phyloP scores from a whole-genome alignment of 53 echinoderm and acorn worm genomes.

The Temnopleurus reevesii region DNA sequence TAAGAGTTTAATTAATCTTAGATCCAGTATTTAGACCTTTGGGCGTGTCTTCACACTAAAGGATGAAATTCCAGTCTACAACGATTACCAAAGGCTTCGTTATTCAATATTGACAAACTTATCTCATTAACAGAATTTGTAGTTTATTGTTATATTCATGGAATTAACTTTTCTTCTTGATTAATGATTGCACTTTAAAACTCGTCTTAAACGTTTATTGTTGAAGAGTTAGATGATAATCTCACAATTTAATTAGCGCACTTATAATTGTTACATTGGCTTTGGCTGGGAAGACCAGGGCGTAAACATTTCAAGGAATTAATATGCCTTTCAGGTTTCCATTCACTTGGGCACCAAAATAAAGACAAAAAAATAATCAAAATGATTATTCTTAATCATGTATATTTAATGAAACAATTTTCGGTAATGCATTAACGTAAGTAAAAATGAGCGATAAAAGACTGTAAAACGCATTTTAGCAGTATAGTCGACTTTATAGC shows the following conservation, averaged over 20 bases:
- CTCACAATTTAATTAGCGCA: not conserved
- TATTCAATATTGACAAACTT: slow-evolving; percentile 1
- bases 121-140: not conserved
- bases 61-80: not conserved
- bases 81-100: not conserved
- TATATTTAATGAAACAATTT: too few relatives aligned
- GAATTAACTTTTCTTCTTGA: not conserved
- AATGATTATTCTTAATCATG: too few relatives aligned
- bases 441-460: too few relatives aligned
- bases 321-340: too few relatives aligned
- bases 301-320: too few relatives aligned
- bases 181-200: not conserved
- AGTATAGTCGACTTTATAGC: too few relatives aligned
- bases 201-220: too few relatives aligned
- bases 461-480: too few relatives aligned
- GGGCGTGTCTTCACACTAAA: not conserved
- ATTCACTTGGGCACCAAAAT: too few relatives aligned
- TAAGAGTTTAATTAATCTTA: slow-evolving; percentile 14
- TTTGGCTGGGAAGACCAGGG: too few relatives aligned
- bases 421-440: too few relatives aligned
- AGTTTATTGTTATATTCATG: not conserved
- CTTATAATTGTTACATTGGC: not conserved
- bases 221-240: not conserved
- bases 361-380: too few relatives aligned
- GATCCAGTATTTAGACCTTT: not conserved